Evolutionary conservation across 1,140 invertebrate genomes (phyloP), one percentile per base, ranked within the genome.

Genomic region (Spodoptera frugiperda): DNA sequence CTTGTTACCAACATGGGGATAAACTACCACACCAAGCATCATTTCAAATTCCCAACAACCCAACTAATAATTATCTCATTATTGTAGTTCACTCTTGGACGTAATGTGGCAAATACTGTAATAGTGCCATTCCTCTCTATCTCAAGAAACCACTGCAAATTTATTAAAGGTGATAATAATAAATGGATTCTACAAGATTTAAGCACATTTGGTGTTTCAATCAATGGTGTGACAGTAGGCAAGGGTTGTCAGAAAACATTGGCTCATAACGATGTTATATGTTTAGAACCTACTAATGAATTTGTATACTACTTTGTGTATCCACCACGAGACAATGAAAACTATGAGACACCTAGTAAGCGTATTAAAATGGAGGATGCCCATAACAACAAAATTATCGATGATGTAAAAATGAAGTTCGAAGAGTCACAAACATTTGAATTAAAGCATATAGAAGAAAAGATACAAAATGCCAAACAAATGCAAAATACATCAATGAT

Each of bases 141-240:
- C 83, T 95, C 95, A 10, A 85, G 95, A 80, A 93, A 87, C 48
- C 95, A 95, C 59, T 95, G 95, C 75, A 79, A 89, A 6, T 79
- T 96, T 14, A 91, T 82, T 78, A 90, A 90, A 33, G 79, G 83
- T 68, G 73, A 83, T 44, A 78, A 91, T 39, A 80, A 81, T 79
- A 77, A 79, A 14, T 93, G 91, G 90, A 76, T 79, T 59, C 77
- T 94, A 74, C 84, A 92, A 87, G 94, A 95, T 59, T 76, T 92
- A n/a, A 95, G 95, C 79, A 89, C 94, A 8, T 94, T 89, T 77
- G 85, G 90, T 67, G 95, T 95, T 12, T 84, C 90, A 25, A 61
- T 96, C 3, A 95, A 95, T 82, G 85, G 88, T 6, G n/a, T 76
- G 21, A 82, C 78, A 21, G 65, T 95, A 21, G 85, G 85, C 3